Conservation (phyloP, 2,888 invertebrate genomes). For the Drosophila dives region DNA sequence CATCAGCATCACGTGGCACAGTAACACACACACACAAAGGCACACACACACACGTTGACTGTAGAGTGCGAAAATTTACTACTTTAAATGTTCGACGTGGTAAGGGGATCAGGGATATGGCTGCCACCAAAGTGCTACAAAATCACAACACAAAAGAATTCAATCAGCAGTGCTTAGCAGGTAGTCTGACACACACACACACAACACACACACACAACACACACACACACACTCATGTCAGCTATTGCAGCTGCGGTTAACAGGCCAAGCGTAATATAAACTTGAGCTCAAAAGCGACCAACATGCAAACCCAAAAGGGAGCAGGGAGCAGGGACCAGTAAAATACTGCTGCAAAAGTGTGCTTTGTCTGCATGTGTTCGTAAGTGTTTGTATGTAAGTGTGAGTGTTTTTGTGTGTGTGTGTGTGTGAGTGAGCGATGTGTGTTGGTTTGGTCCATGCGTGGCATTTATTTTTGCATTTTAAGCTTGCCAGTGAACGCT, state of each 20-base stretch:
- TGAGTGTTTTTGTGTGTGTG: slow-evolving; percentile 14
- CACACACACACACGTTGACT: slow-evolving; percentile 7
- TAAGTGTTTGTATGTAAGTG: slow-evolving; percentile 29
- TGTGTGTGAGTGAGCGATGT: slow-evolving; percentile 16
- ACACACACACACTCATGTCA: slow-evolving; percentile 24
- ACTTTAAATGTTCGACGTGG: slow-evolving; percentile 71
- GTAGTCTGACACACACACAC: slow-evolving; percentile 38
- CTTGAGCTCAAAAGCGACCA: slow-evolving; percentile 74
- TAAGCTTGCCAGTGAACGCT: slow-evolving; percentile 69
- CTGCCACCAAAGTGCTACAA: slow-evolving; percentile 72
- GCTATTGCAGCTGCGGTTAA: slow-evolving; percentile 72
- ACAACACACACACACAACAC: slow-evolving; percentile 22
- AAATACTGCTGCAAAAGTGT: slow-evolving; percentile 29
- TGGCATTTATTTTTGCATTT: slow-evolving; percentile 80
- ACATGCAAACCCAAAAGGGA: slow-evolving; percentile 10
- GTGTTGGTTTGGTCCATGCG: slow-evolving; percentile 54
- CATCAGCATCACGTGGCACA: slow-evolving; percentile 45
- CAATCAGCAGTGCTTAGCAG: slow-evolving; percentile 79
- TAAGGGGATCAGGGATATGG: slow-evolving; percentile 28
- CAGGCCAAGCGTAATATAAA: slow-evolving; percentile 81
- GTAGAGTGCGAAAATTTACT: slow-evolving; percentile 66
- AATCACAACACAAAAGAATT: slow-evolving; percentile 79
- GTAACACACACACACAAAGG: slow-evolving; percentile 19
- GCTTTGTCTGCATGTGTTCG: slow-evolving; percentile 9
- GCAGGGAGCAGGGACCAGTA: background rate